Evolutionary conservation across 2,113 vertebrate genomes (phyloP), one percentile per base, ranked within the genome.

Genomic region (Pithys albifrons): DNA sequence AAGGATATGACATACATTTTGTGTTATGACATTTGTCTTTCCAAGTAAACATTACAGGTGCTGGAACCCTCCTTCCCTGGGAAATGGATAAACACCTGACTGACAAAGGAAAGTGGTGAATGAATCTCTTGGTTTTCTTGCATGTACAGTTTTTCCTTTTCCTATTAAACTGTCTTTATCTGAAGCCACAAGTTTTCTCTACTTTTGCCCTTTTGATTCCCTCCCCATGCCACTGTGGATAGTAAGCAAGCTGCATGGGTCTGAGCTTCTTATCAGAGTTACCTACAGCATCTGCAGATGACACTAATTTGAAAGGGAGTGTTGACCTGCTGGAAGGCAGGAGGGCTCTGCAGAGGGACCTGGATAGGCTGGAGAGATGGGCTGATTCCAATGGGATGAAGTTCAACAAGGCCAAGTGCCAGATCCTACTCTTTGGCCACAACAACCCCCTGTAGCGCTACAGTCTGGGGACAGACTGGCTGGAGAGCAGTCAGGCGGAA

Each of bases 41-140:
- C 18, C 49, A 49, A 49, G 7, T 31, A 73, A 54, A 0, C 0
- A 0, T 52, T n/a, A n/a, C 0, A 1, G 0, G 0, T 41, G 6
- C n/a, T 28, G 20, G 28, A 75, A 7, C 7, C 10, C 9, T 16
- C 14, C 12, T 62, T 88, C 29, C 12, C 8, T 43, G 37, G 37
- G 29, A 88, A 57, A 43, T 72, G 25, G 28, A 19, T 39, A 25
- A 87, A 79, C 7, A 59, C 16, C 39, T 70, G 15, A 25, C 16
- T 79, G 35, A 3, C 3, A 35, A 61, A 41, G 33, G 5, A 19
- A 81, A 74, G 37, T 6, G 10, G 24, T 69, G 19, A 75, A 41
- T n/a, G 2, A 54, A 54, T 75, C 75, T 6, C 17, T 54, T 67
- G 12, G 6, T 75, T 67, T 39, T 4, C n/a, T 41, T n/a, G 7